Conservation (phyloP, 2,113 vertebrate genomes). For the Lycocorax pyrrhopterus region DNA sequence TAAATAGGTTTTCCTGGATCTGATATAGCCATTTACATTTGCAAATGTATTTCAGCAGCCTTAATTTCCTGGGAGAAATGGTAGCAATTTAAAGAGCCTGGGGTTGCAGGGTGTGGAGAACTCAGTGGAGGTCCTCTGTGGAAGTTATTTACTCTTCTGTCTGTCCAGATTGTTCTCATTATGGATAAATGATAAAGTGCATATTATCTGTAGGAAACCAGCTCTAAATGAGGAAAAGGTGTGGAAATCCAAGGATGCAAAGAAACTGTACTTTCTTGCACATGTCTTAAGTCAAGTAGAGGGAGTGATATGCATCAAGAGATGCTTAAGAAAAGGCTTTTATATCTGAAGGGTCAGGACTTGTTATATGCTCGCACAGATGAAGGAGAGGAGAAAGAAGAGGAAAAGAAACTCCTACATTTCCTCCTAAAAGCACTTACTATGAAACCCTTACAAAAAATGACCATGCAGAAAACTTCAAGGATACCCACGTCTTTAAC, state of each 20-base stretch:
- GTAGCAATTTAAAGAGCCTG: conserved; percentile 49
- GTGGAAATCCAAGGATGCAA: conserved; percentile 19
- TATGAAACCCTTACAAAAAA: conserved; percentile 45
- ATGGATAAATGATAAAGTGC: not conserved
- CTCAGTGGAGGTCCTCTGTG: conserved; percentile 20
- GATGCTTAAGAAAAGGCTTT: conserved; percentile 53
- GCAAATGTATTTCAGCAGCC: conserved; percentile 41
- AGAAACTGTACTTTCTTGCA: conserved; percentile 42
- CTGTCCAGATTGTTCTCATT: not conserved
- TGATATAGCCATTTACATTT: conserved; percentile 46
- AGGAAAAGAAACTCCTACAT: not conserved
- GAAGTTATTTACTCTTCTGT: not conserved
- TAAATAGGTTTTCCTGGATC: conserved; percentile 18
- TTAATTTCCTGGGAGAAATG: conserved; percentile 56
- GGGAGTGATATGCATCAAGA: conserved; percentile 50
- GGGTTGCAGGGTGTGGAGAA: not conserved
- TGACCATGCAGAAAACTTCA: not conserved
- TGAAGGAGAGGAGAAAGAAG: not conserved
- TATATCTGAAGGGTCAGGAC: conserved; percentile 40
- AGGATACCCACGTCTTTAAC: not conserved
- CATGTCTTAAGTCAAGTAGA: conserved; percentile 45
- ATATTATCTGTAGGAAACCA: conserved; percentile 12
- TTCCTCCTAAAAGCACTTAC: not conserved
- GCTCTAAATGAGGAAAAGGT: conserved; percentile 25
- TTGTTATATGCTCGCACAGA: conserved; percentile 11